phyloP scores from a whole-genome alignment of 2,888 invertebrate species.

The Candidula unifasciata region DNA sequence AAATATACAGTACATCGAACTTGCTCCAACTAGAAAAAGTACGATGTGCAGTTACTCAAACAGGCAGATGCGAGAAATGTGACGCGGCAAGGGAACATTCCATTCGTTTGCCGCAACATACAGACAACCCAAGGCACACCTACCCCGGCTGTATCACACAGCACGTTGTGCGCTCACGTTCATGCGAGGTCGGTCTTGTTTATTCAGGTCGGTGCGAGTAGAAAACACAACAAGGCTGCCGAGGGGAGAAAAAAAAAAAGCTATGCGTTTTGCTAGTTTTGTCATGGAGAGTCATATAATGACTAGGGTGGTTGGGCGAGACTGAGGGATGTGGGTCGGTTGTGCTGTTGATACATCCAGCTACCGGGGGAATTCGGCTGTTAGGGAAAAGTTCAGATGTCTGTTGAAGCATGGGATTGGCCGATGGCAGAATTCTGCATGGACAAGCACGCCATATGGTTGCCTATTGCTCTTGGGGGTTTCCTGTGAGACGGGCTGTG shows the following conservation, averaged over 20 bases:
- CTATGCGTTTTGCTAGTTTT: slow-evolving; percentile 2
- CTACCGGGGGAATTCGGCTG: not conserved
- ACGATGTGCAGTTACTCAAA: not conserved
- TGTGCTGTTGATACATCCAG: not conserved
- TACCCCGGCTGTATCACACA: not conserved
- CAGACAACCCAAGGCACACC: not conserved
- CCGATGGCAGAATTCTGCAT: not conserved
- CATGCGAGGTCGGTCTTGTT: not conserved
- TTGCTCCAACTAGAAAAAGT: no score
- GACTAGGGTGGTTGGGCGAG: not conserved
- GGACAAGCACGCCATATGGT: no score
- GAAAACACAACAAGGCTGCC: not conserved
- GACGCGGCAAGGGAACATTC: slow-evolving; percentile 10
- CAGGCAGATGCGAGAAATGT: not conserved
- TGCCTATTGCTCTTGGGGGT: no score
- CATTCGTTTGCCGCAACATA: not conserved
- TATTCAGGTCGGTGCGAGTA: not conserved
- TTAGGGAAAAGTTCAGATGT: not conserved
- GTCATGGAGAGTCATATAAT: not conserved
- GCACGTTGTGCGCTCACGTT: slow-evolving; percentile 25
- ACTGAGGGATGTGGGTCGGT: not conserved
- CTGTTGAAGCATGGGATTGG: not conserved
- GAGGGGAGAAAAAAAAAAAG: not conserved
- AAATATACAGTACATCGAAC: no score
- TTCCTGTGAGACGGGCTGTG: no score